A percentile compares a stretch with the other conserved stretches of the same genome.
phyloP scores from a whole-genome alignment of 2,888 invertebrate species.

The Drosophila phalerata region DNA sequence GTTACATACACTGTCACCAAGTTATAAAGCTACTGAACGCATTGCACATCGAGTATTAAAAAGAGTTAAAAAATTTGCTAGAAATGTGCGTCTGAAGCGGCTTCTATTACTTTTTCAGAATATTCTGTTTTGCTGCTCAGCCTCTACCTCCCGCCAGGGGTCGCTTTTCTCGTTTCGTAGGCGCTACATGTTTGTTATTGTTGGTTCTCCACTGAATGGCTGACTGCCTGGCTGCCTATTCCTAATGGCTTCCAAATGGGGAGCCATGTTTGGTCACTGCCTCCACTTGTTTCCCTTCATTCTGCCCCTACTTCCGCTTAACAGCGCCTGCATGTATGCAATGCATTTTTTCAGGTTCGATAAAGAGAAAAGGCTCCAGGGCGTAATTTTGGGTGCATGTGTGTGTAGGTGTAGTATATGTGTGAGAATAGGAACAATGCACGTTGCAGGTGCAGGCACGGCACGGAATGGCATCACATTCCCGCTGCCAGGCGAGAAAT shows the following conservation, averaged over 20 bases:
- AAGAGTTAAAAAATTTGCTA: neutral
- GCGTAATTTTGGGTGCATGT: conserved; percentile 15
- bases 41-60: neutral
- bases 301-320: neutral
- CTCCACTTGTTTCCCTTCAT: neutral
- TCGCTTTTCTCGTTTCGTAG: conserved; percentile 30
- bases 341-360: conserved; percentile 73
- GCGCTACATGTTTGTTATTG: conserved; percentile 42
- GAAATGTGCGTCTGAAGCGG: conserved; percentile 5
- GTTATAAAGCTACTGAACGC: neutral
- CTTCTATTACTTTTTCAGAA: conserved; percentile 13
- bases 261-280: conserved; percentile 57
- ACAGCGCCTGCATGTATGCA: conserved; percentile 43
- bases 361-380: conserved; percentile 69
- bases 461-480: conserved; percentile 3
- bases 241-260: conserved; percentile 74
- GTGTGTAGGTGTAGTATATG: neutral
- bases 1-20: neutral
- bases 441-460: conserved; percentile 39
- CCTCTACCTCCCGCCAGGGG: neutral
- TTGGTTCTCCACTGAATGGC: conserved; percentile 21
- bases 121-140: conserved; percentile 24
- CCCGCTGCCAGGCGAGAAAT: conserved; percentile 58
- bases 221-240: conserved; percentile 21
- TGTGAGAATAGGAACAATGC: conserved; percentile 6